Evolutionary conservation across 2,888 invertebrate genomes (phyloP).

Genomic region (Apoda limacodes): DNA sequence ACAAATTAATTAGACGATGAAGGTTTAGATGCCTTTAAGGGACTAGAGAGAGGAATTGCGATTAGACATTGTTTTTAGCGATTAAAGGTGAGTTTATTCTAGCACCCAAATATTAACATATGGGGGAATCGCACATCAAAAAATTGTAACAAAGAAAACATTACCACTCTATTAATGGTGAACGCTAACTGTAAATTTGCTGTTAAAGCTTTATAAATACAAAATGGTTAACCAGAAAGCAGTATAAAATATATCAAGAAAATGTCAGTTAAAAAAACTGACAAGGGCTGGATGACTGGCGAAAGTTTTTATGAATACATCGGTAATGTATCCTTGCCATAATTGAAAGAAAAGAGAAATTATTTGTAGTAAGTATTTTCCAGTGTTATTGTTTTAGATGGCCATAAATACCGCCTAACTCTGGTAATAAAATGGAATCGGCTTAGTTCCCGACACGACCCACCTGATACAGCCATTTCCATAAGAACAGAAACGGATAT

Average conservation of each 20-base stretch:
- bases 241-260: slow-evolving; percentile 13
- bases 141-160: slow-evolving; percentile 12
- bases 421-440: too few species aligned
- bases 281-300: slow-evolving; percentile 41
- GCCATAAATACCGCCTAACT: slow-evolving; percentile 17
- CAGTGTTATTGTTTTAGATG: slow-evolving; percentile 13
- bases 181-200: slow-evolving; percentile 14
- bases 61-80: too few species aligned
- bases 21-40: too few species aligned
- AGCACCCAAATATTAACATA: slow-evolving; percentile 15
- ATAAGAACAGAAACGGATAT: too few species aligned
- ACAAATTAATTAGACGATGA: slow-evolving; percentile 3
- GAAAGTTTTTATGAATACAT: slow-evolving; percentile 36
- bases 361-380: slow-evolving; percentile 9
- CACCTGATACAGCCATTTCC: too few species aligned
- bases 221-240: slow-evolving; percentile 14
- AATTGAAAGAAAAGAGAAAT: slow-evolving; percentile 12
- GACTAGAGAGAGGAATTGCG: slow-evolving; percentile 9
- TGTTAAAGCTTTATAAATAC: slow-evolving; percentile 17
- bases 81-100: slow-evolving; percentile 14
- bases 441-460: too few species aligned
- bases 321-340: slow-evolving; percentile 25
- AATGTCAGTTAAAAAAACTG: slow-evolving; percentile 36
- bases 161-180: slow-evolving; percentile 12
- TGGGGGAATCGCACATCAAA: slow-evolving; percentile 13